Base-by-base conservation (phyloP, 2,797 vertebrate genomes). In the Anolis apletophallus region DNA sequence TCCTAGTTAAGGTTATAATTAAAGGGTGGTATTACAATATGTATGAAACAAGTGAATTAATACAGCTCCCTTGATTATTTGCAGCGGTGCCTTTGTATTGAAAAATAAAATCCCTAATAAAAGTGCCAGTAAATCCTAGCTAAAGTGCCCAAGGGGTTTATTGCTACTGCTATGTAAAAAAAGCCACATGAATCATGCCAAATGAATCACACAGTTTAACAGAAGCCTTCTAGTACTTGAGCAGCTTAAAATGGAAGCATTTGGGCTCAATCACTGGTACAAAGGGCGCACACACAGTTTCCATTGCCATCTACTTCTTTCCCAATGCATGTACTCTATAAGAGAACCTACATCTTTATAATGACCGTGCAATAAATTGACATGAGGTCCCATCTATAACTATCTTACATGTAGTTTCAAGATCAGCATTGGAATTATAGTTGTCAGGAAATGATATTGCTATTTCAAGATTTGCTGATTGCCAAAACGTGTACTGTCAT, bases 401-500 rank as follows among this genome's bases (percentile, higher is more conserved):
- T 3, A 67, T n/a, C 64, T 57, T 64, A 72, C 54, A 7, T 23
- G 21, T 80, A 73, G 59, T n/a, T 79, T 34, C 84, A 80, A 86
- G 91, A 78, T 61, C 83, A 59, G 69, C 61, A 81, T 36, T 61
- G 69, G 75, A 79, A 81, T 78, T 76, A 85, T 84, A 36, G 46
- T 68, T 91, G 87, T 50, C 71, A 85, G n/a, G 55, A 71, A 82
- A 36, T 52, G 34, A 88, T 50, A 85, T 40, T 81, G 83, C 83
- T 85, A 76, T 92, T 91, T 82, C 67, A 71, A 81, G 84, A 87
- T 40, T 55, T 84, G 77, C 40, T 80, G 69, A 52, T 87, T 88
- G 79, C 61, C 67, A 89, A 34, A 85, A 72, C 19, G 64, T 84
- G 40, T 36, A 91, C 19, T 88, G 79, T 80, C 5, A 0, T 80